phyloP scores from a whole-genome alignment of 2,797 vertebrate species.

The Phoebastria nigripes region DNA sequence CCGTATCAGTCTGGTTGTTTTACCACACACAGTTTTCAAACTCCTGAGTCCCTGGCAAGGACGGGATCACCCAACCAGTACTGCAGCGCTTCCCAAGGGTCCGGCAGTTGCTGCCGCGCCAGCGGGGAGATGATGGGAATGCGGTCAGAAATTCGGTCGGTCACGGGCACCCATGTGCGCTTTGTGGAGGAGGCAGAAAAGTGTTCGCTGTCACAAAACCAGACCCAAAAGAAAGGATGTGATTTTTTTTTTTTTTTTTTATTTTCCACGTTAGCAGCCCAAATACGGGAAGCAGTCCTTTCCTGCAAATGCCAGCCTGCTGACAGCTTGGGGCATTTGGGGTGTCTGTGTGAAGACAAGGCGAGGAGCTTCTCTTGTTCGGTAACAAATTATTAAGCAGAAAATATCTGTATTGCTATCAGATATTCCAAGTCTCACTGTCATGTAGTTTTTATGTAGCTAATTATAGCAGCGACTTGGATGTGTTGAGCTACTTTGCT shows the following conservation, averaged over 20 bases:
- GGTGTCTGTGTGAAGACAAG: not conserved
- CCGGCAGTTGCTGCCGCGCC: accelerated
- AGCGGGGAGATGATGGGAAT: not conserved
- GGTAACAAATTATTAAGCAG: not conserved
- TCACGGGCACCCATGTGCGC: accelerated
- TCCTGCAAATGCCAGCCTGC: not conserved
- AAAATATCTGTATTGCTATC: not conserved
- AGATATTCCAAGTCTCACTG: not conserved
- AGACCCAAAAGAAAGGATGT: not conserved
- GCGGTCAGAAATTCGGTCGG: accelerated
- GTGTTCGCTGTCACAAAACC: not conserved
- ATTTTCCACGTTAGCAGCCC: not conserved
- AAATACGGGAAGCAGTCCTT: not conserved
- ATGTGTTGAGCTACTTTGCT: not conserved
- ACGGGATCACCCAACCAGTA: not conserved
- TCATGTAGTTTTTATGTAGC: not conserved
- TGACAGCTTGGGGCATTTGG: not conserved
- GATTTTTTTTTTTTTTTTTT: not conserved
- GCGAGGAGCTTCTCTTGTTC: not conserved
- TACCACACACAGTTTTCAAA: not conserved
- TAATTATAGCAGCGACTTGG: not conserved
- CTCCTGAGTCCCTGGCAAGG: not conserved
- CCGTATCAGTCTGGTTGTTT: not conserved
- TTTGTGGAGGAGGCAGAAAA: not conserved
- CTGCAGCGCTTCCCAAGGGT: not conserved